phyloP scores from a whole-genome alignment of 2,797 vertebrate genomes.

The Sarcoramphus papa region DNA sequence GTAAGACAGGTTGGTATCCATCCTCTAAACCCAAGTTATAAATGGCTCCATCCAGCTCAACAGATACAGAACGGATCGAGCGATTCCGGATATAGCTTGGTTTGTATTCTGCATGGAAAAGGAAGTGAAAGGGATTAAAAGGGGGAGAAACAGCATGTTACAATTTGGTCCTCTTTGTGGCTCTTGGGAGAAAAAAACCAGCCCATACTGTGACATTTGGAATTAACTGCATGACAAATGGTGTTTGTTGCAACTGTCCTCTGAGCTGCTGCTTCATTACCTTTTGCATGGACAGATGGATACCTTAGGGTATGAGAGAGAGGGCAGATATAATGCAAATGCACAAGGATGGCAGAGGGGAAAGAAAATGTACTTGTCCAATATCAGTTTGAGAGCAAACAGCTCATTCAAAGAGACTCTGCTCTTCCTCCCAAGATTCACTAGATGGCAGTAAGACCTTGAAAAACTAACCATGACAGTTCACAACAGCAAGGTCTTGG shows the following conservation, averaged over 20 bases:
- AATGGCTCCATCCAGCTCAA: conserved; percentile 74
- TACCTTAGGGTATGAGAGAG: background rate
- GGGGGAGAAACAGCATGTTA: background rate
- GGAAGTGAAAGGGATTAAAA: background rate
- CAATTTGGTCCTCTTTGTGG: background rate
- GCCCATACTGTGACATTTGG: background rate
- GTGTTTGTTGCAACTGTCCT: background rate
- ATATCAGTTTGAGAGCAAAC: background rate
- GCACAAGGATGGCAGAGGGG: background rate
- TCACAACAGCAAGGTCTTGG: background rate
- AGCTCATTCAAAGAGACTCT: background rate
- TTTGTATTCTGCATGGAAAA: conserved; percentile 82
- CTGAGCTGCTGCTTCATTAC: background rate
- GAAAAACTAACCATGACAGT: background rate
- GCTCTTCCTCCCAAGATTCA: background rate
- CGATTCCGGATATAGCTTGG: conserved; percentile 83
- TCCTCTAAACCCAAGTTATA: conserved; percentile 80
- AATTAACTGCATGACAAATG: background rate
- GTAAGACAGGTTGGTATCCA: conserved; percentile 67
- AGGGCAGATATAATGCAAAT: background rate
- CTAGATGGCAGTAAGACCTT: conserved; percentile 31
- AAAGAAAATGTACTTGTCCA: background rate
- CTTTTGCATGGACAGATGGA: background rate
- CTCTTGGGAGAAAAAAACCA: background rate
- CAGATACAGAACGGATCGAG: conserved; percentile 78